Conservation (phyloP, 2,888 invertebrate species). For the Netelia virgata region DNA sequence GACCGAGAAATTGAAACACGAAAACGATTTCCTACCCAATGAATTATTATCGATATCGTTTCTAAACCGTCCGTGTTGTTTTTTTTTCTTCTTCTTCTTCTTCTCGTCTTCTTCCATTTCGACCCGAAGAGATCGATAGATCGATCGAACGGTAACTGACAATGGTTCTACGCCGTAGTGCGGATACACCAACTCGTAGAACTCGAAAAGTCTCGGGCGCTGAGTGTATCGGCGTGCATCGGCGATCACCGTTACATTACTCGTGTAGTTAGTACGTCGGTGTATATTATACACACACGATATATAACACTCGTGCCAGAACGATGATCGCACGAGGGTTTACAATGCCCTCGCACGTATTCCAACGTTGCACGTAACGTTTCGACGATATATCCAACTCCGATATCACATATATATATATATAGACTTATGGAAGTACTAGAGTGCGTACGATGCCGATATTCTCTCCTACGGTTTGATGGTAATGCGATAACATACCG, state of each 20-base stretch:
- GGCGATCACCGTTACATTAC: slow-evolving; percentile 36
- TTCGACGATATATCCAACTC: slow-evolving; percentile 13
- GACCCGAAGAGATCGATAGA: slow-evolving; percentile 32
- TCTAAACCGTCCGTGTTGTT: neutral
- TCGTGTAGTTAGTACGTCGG: slow-evolving; percentile 8
- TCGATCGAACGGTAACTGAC: slow-evolving; percentile 47
- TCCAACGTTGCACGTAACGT: neutral
- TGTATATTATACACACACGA: slow-evolving; percentile 2
- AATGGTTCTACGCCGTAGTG: slow-evolving; percentile 1
- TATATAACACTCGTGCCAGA: slow-evolving; percentile 16
- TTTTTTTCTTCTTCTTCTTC: neutral
- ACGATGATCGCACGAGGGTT: slow-evolving; percentile 10
- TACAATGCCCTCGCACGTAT: slow-evolving; percentile 19
- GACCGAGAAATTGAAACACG: neutral
- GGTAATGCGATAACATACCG: slow-evolving; percentile 73
- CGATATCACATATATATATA: slow-evolving; percentile 1
- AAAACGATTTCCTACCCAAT: neutral
- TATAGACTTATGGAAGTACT: slow-evolving; percentile 14
- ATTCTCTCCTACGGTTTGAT: slow-evolving; percentile 35
- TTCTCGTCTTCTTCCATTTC: neutral
- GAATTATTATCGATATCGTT: slow-evolving; percentile 15
- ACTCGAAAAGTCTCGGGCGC: slow-evolving; percentile 21
- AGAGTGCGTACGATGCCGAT: slow-evolving; percentile 55
- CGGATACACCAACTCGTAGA: neutral
- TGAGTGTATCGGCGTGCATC: slow-evolving; percentile 7